phyloP scores from a whole-genome alignment of 2,113 vertebrate species.

The Ifrita kowaldi region DNA sequence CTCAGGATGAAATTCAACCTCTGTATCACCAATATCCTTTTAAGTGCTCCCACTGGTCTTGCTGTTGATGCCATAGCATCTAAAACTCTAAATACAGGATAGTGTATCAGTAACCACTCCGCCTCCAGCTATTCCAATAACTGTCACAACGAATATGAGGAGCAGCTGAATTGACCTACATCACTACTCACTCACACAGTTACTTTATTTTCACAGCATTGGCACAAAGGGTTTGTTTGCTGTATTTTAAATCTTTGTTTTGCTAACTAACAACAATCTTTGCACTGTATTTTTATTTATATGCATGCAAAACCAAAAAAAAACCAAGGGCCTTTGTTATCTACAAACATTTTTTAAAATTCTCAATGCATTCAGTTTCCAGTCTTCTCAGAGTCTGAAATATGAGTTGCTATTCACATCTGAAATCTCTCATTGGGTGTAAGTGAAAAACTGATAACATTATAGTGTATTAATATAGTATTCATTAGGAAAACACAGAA shows the following conservation, averaged over 20 bases:
- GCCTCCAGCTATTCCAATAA: conserved; percentile 21
- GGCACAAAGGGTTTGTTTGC: not conserved
- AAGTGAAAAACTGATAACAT: not conserved
- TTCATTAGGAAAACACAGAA: not conserved
- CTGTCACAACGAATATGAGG: conserved; percentile 30
- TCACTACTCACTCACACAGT: not conserved
- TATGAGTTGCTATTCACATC: not conserved
- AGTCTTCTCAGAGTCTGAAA: not conserved
- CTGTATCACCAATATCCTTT: not conserved
- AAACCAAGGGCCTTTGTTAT: not conserved
- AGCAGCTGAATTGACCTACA: conserved; percentile 28
- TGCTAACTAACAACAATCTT: not conserved
- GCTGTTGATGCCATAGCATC: not conserved
- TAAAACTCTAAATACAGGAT: not conserved
- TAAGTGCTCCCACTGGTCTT: conserved; percentile 13
- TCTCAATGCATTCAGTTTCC: not conserved
- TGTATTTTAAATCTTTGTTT: not conserved
- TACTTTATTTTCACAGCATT: not conserved
- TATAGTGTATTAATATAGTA: not conserved
- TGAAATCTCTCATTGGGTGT: not conserved
- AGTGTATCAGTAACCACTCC: not conserved
- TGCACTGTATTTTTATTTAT: not conserved
- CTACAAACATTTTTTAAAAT: not conserved
- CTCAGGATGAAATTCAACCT: conserved; percentile 4
- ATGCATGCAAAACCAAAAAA: not conserved